phyloP scores from a whole-genome alignment of 2,888 invertebrate genomes.

The Ariolimax columbianus region DNA sequence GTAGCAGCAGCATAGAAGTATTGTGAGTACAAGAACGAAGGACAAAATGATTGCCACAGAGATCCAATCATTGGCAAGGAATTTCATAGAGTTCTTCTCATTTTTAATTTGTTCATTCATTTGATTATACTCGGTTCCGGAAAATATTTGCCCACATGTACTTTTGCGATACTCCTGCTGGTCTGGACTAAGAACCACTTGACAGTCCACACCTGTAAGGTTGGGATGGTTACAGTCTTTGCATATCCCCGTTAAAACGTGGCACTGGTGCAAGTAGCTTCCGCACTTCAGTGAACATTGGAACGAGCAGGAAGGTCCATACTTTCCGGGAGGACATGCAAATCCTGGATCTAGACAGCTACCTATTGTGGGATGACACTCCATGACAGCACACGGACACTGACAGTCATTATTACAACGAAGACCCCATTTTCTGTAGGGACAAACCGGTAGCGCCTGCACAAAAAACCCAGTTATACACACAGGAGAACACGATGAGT shows the following conservation, averaged over 20 bases:
- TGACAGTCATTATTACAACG: neutral
- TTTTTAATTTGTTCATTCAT: too few relatives aligned
- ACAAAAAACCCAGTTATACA: neutral
- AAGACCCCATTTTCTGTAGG: slow-evolving; percentile 26
- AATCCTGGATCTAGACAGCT: neutral
- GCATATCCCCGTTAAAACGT: neutral
- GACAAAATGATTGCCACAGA: too few relatives aligned
- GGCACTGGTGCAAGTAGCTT: neutral
- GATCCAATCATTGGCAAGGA: too few relatives aligned
- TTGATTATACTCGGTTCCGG: too few relatives aligned
- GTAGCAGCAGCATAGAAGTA: slow-evolving; percentile 11
- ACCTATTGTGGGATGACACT: slow-evolving; percentile 29
- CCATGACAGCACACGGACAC: neutral
- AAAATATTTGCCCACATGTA: neutral
- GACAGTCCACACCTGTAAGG: neutral
- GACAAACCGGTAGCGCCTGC: neutral
- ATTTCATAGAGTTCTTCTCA: too few relatives aligned
- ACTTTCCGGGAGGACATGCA: neutral
- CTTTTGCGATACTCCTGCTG: neutral
- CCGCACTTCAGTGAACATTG: neutral
- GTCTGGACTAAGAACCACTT: neutral
- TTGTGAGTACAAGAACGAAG: too few relatives aligned
- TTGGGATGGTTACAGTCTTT: neutral
- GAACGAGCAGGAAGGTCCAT: neutral
- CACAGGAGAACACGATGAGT: neutral